A percentile compares a stretch with the other conserved stretches of the same genome.
Evolutionary conservation across 2,797 vertebrate species (phyloP).

Genomic region (Bryconaethiops microstoma): DNA sequence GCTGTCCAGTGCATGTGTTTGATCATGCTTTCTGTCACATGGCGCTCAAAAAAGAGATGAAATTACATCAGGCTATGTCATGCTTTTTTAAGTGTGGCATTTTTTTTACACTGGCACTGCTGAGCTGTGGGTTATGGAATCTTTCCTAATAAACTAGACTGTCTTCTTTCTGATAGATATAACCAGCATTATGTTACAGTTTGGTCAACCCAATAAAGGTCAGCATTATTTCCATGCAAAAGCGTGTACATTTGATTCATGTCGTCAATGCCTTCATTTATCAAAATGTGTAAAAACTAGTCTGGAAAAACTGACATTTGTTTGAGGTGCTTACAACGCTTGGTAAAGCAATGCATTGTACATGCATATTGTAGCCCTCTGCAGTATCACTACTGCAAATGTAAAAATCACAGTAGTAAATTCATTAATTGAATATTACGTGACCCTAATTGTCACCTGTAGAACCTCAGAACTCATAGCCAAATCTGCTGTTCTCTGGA

Average conservation of each 20-base stretch:
- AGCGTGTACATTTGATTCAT: too few relatives aligned
- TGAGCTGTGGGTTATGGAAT: not conserved
- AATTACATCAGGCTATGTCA: slow-evolving; percentile 1
- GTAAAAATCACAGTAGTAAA: not conserved
- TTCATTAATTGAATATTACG: not conserved
- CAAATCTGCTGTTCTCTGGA: slow-evolving; percentile 19
- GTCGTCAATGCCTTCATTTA: too few relatives aligned
- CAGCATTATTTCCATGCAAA: too few relatives aligned
- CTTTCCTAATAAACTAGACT: not conserved
- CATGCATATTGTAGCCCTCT: too few relatives aligned
- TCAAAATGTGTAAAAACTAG: too few relatives aligned
- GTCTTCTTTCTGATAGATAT: not conserved
- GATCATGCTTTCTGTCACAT: not conserved
- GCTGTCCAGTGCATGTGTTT: not conserved
- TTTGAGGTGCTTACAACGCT: too few relatives aligned
- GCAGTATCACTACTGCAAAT: not conserved
- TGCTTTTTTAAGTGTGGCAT: not conserved
- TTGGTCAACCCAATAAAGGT: too few relatives aligned
- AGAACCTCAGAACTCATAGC: not conserved
- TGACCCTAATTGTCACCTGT: not conserved
- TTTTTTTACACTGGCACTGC: not conserved
- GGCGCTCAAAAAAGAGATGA: not conserved
- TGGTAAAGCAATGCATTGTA: too few relatives aligned
- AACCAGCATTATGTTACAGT: not conserved
- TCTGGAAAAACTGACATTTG: too few relatives aligned